phyloP scores from a whole-genome alignment of 1,140 invertebrate species.

The Monochamus saltuarius region DNA sequence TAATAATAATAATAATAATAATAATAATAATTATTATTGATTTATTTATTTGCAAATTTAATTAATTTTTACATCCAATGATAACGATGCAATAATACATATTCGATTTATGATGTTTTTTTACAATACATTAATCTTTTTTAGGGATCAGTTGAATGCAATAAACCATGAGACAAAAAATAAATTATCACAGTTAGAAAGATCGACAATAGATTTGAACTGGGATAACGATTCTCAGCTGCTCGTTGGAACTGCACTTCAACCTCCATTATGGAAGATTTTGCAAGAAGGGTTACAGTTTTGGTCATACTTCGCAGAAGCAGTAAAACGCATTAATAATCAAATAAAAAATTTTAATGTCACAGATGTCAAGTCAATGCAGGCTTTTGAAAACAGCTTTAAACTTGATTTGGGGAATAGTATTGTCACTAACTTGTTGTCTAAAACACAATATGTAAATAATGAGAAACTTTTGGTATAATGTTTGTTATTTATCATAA shows the following conservation, averaged over 20 bases:
- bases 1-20: too few relatives aligned
- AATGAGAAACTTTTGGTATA: conserved; percentile 31
- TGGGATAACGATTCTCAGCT: conserved; percentile 36
- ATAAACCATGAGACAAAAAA: conserved; percentile 40
- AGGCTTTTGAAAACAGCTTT: conserved; percentile 33
- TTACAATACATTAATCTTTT: not conserved
- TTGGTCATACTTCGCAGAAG: conserved; percentile 34
- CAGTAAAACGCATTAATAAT: conserved; percentile 34
- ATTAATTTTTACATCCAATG: too few relatives aligned
- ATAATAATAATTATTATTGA: too few relatives aligned
- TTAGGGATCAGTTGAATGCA: conserved; percentile 38
- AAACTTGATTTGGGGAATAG: conserved; percentile 33
- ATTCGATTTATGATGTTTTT: too few relatives aligned
- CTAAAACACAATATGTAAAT: conserved; percentile 44
- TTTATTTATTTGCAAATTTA: too few relatives aligned
- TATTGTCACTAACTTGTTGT: conserved; percentile 30
- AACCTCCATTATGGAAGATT: conserved; percentile 38
- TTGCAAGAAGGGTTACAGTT: conserved; percentile 38
- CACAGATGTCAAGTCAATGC: conserved; percentile 35
- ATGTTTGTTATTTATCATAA: conserved; percentile 5
- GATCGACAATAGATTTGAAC: conserved; percentile 38
- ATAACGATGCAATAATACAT: too few relatives aligned
- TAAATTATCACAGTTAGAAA: conserved; percentile 39
- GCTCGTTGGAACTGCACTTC: conserved; percentile 36
- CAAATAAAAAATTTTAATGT: conserved; percentile 29